phyloP scores from a whole-genome alignment of 1,140 invertebrate genomes.

The Frieseomelitta varia region DNA sequence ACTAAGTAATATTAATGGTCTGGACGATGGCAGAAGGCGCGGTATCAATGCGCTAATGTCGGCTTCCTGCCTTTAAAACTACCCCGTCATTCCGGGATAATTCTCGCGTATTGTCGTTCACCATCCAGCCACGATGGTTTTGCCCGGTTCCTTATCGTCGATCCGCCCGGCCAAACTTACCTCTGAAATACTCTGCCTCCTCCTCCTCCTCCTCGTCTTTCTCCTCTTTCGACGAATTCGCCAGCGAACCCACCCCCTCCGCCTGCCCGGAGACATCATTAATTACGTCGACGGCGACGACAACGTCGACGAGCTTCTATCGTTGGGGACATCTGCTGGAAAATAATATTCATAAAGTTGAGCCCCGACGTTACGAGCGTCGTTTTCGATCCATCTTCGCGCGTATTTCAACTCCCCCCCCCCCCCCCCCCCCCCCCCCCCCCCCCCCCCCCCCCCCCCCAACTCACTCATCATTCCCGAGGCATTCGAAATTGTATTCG shows the following conservation, averaged over 20 bases:
- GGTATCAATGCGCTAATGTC: constrained; percentile 81
- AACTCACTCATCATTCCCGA: background rate
- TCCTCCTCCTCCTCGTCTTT: constrained; percentile 36
- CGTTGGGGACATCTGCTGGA: constrained; percentile 81
- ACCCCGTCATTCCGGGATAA: constrained; percentile 82
- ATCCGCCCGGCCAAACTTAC: constrained; percentile 37
- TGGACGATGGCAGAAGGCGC: constrained; percentile 68
- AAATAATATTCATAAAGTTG: constrained; percentile 83
- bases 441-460: background rate
- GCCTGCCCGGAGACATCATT: constrained; percentile 72
- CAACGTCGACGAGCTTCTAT: constrained; percentile 76
- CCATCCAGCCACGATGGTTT: constrained; percentile 46
- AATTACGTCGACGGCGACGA: constrained; percentile 75
- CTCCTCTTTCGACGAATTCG: constrained; percentile 43
- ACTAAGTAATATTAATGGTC: constrained; percentile 82
- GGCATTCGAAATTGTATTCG: background rate
- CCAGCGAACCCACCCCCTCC: background rate
- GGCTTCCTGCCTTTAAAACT: constrained; percentile 82
- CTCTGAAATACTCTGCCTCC: constrained; percentile 42
- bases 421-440: background rate
- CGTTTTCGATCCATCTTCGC: constrained; percentile 46
- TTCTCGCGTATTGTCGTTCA: constrained; percentile 80
- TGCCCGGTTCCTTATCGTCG: constrained; percentile 58
- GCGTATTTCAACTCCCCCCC: constrained; percentile 2
- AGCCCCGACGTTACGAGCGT: constrained; percentile 63